phyloP scores from a whole-genome alignment of 2,888 invertebrate species.

The Anaspis maculata region DNA sequence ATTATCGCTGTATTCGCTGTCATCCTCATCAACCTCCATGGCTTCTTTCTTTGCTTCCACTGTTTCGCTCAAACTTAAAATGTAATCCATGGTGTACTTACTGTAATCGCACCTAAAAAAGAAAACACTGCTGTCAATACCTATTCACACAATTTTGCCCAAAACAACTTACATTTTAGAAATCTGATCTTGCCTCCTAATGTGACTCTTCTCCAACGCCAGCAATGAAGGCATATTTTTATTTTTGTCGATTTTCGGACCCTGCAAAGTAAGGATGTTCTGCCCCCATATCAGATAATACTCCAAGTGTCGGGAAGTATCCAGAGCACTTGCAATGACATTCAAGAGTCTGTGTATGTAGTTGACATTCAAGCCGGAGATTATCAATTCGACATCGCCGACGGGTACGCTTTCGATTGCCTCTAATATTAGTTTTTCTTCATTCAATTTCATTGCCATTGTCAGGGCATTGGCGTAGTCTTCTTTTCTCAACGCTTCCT shows the following conservation, averaged over 20 bases:
- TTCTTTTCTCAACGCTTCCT: slow-evolving; percentile 47
- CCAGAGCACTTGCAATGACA: slow-evolving; percentile 64
- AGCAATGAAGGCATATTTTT: slow-evolving; percentile 60
- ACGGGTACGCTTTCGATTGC: slow-evolving; percentile 77
- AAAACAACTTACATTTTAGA: slow-evolving; percentile 69
- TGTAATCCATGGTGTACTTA: slow-evolving; percentile 70
- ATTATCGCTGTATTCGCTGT: slow-evolving; percentile 14
- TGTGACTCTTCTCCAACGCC: slow-evolving; percentile 69
- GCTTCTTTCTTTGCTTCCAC: slow-evolving; percentile 40
- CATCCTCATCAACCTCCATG: slow-evolving; percentile 30
- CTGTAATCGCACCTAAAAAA: slow-evolving; percentile 78
- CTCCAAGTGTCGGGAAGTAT: slow-evolving; percentile 74
- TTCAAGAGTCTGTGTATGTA: slow-evolving; percentile 68
- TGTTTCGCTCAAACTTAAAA: slow-evolving; percentile 43
- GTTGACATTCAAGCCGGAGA: slow-evolving; percentile 58
- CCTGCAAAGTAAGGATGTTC: slow-evolving; percentile 57
- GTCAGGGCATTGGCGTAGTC: slow-evolving; percentile 68
- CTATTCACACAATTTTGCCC: slow-evolving; percentile 53
- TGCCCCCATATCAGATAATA: slow-evolving; percentile 81
- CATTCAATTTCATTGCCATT: slow-evolving; percentile 80
- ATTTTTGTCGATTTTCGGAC: slow-evolving; percentile 45
- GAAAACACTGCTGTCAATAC: slow-evolving; percentile 3
- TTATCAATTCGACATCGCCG: slow-evolving; percentile 63
- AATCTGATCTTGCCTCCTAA: slow-evolving; percentile 69
- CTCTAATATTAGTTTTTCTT: slow-evolving; percentile 63